phyloP scores from a whole-genome alignment of 1,140 invertebrate genomes.

The Teleogryllus occipitalis region DNA sequence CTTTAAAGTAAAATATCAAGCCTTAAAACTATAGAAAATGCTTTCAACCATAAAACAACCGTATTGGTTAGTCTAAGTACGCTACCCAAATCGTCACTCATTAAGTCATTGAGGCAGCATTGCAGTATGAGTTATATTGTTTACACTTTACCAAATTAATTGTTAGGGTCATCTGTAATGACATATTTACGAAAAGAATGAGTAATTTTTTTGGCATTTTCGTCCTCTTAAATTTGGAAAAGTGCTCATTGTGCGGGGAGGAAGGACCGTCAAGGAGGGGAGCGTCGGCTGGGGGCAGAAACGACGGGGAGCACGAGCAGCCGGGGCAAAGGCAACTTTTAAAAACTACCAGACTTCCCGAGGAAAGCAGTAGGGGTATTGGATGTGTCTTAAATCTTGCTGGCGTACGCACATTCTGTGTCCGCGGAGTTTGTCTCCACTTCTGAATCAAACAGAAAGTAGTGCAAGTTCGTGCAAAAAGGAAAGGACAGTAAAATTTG shows the following conservation, averaged over 20 bases:
- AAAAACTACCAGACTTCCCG: background rate
- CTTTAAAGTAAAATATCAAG: no score
- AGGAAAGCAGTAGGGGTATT: background rate
- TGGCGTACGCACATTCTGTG: background rate
- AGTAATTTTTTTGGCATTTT: no score
- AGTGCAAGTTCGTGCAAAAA: background rate
- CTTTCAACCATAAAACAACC: no score
- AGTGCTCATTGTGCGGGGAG: background rate
- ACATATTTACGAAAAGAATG: no score
- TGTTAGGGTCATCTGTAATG: no score
- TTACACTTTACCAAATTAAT: no score
- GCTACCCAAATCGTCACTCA: no score
- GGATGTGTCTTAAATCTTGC: conserved; percentile 4
- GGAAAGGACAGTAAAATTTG: conserved; percentile 1
- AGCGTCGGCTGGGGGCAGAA: background rate
- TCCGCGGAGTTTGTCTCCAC: background rate
- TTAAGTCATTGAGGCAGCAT: no score
- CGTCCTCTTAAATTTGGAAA: no score
- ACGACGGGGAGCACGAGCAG: background rate
- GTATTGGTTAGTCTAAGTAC: no score
- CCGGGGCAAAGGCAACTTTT: background rate
- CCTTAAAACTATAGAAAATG: no score
- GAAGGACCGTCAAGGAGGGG: background rate
- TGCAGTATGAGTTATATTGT: no score
- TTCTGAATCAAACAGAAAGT: conserved; percentile 1